A percentile compares a stretch with the other conserved stretches of the same genome.
Conservation (phyloP, 2,888 invertebrate species). For the Ophion obscuratus region DNA sequence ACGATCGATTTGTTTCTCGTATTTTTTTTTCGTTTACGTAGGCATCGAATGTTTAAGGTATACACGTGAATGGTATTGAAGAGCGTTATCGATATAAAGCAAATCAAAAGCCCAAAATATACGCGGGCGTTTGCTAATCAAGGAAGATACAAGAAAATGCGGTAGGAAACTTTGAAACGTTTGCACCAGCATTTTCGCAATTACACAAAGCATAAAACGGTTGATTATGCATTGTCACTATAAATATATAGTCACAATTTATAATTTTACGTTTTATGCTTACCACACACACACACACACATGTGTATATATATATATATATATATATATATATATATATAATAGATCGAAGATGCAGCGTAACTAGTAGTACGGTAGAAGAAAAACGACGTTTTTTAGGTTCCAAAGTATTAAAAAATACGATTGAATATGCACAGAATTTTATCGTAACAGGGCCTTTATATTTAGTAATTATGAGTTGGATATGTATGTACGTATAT, state of each 20-base stretch:
- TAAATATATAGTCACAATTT: constrained; percentile 9
- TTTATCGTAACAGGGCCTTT: constrained; percentile 49
- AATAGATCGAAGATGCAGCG: not conserved
- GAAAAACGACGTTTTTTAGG: constrained; percentile 21
- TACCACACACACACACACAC: not conserved
- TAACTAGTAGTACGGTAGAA: constrained; percentile 15
- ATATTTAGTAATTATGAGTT: constrained; percentile 46
- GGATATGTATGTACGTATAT: constrained; percentile 10
- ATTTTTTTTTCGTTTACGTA: constrained; percentile 9
- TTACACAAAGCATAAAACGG: constrained; percentile 32
- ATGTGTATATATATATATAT: not conserved
- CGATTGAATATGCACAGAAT: constrained; percentile 44
- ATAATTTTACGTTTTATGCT: not conserved
- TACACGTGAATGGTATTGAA: not conserved
- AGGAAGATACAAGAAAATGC: constrained; percentile 9
- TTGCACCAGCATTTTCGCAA: constrained; percentile 24
- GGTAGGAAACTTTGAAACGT: constrained; percentile 18
- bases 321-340: not conserved
- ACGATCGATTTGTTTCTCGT: not conserved
- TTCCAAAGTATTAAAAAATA: constrained; percentile 46
- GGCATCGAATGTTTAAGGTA: constrained; percentile 29
- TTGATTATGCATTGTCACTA: constrained; percentile 6
- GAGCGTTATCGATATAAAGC: not conserved
- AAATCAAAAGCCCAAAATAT: constrained; percentile 12
- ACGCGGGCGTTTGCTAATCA: constrained; percentile 24